A percentile compares a stretch with the other conserved stretches of the same genome.
Conservation (phyloP, 2,113 vertebrate genomes). For the Fregata magnificens region DNA sequence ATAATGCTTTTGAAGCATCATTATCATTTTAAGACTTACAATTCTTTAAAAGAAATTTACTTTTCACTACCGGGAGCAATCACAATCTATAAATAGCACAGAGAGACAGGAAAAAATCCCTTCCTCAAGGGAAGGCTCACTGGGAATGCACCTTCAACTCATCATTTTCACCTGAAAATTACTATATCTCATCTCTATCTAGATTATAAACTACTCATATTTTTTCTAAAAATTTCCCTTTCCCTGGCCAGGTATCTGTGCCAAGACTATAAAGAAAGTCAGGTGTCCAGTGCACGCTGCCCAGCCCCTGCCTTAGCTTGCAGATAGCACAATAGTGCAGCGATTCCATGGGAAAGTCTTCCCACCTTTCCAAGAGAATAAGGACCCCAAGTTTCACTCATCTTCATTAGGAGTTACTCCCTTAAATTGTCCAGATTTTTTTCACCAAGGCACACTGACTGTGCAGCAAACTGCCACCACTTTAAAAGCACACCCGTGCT, state of each 20-base stretch:
- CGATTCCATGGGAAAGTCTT: background rate
- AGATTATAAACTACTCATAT: background rate
- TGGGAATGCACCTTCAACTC: background rate
- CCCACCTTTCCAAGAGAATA: background rate
- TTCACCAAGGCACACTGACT: background rate
- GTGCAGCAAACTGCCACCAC: background rate
- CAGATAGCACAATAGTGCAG: background rate
- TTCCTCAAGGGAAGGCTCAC: background rate
- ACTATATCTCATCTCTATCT: background rate
- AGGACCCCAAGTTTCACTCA: background rate
- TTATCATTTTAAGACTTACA: background rate
- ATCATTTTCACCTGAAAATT: background rate
- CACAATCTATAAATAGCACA: background rate
- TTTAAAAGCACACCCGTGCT: background rate
- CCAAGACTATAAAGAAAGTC: background rate
- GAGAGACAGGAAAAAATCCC: background rate
- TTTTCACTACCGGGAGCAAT: background rate
- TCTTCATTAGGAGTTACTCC: background rate
- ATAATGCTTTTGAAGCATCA: background rate
- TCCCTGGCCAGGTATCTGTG: background rate
- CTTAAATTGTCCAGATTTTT: background rate
- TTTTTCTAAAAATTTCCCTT: background rate
- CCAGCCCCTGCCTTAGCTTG: background rate
- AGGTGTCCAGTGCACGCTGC: accelerated
- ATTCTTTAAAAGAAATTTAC: background rate